Evolutionary conservation across 1,140 invertebrate genomes (phyloP).

Genomic region (Zaprionus gabonicus): DNA sequence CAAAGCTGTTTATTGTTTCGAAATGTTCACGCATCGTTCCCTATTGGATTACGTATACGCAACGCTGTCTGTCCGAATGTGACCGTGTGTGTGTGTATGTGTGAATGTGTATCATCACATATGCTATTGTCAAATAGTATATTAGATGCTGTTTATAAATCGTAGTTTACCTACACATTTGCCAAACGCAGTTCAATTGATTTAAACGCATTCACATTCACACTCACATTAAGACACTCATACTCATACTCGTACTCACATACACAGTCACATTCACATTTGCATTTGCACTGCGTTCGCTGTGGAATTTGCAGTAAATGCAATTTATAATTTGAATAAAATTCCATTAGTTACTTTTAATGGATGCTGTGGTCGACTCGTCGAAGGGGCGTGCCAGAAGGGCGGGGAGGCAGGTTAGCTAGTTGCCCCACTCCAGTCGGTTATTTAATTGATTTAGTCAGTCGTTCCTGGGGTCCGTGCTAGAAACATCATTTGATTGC

Average conservation of each 20-base stretch:
- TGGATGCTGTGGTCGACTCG: constrained; percentile 63
- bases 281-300: constrained; percentile 23
- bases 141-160: constrained; percentile 36
- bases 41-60: constrained; percentile 1
- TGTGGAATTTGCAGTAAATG: constrained; percentile 54
- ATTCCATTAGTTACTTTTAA: constrained; percentile 79
- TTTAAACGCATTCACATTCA: constrained; percentile 37
- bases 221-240: constrained; percentile 15
- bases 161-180: constrained; percentile 20
- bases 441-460: constrained; percentile 75
- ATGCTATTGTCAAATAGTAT: constrained; percentile 32
- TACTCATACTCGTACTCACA: constrained; percentile 7
- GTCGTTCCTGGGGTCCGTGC: not conserved
- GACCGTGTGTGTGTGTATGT: not conserved
- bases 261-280: constrained; percentile 12
- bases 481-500: constrained; percentile 10
- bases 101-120: constrained; percentile 7
- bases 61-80: not conserved
- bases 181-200: constrained; percentile 46
- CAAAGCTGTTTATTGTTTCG: constrained; percentile 70
- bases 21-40: constrained; percentile 15
- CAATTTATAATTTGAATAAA: constrained; percentile 78
- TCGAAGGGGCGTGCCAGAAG: not conserved
- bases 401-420: not conserved
- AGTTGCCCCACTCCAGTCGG: constrained; percentile 8